Evolutionary conservation across 1,140 invertebrate species (phyloP).

Genomic region (Phortica variegata): DNA sequence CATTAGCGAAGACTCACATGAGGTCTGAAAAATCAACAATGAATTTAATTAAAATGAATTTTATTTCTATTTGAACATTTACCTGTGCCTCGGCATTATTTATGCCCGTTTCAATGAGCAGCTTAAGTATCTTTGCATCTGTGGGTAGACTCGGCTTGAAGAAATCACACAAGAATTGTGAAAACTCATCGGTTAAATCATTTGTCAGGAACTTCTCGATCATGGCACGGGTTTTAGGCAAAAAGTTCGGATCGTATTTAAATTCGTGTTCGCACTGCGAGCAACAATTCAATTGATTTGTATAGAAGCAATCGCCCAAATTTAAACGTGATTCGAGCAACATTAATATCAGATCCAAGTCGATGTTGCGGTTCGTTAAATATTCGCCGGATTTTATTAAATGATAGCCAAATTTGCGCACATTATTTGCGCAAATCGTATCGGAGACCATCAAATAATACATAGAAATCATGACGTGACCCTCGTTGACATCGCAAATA

Average conservation of each 20-base stretch:
- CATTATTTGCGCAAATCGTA: slow-evolving; percentile 50
- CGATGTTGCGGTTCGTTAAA: slow-evolving; percentile 42
- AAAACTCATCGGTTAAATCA: slow-evolving; percentile 47
- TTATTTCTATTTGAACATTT: neutral
- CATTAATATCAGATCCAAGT: slow-evolving; percentile 52
- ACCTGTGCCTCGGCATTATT: slow-evolving; percentile 49
- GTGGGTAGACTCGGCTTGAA: slow-evolving; percentile 61
- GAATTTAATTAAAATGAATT: neutral
- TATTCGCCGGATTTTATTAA: slow-evolving; percentile 49
- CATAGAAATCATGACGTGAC: slow-evolving; percentile 87
- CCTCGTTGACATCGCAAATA: slow-evolving; percentile 81
- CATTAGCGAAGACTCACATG: slow-evolving; percentile 52
- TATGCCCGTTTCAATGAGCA: slow-evolving; percentile 68
- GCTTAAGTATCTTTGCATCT: slow-evolving; percentile 65
- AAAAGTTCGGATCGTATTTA: slow-evolving; percentile 46
- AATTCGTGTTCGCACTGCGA: slow-evolving; percentile 51
- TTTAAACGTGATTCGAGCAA: slow-evolving; percentile 52
- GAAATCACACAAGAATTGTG: slow-evolving; percentile 52
- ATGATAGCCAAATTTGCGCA: slow-evolving; percentile 48
- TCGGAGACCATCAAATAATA: slow-evolving; percentile 68
- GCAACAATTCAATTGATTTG: slow-evolving; percentile 53
- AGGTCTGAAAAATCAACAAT: slow-evolving; percentile 28
- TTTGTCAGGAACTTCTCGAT: slow-evolving; percentile 46
- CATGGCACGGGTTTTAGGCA: slow-evolving; percentile 45
- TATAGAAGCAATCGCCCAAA: slow-evolving; percentile 54